phyloP scores from a whole-genome alignment of 1,140 invertebrate genomes.

The Limonius californicus region DNA sequence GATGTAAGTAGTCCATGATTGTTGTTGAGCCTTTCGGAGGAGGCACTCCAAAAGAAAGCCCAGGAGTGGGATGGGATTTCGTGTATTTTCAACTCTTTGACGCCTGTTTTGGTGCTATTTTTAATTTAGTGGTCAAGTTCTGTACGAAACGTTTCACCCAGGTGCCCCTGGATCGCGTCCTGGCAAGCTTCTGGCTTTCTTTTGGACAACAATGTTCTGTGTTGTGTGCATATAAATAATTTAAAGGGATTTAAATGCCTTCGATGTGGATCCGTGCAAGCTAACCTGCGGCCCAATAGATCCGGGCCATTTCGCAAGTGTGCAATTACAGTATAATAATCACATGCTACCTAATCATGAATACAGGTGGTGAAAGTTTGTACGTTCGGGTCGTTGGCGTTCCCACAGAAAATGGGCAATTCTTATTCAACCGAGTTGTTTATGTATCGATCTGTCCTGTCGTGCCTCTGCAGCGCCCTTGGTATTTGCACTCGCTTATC shows the following conservation, averaged over 20 bases:
- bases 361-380: constrained; percentile 7
- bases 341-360: constrained; percentile 3
- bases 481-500: no score
- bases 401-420: neutral
- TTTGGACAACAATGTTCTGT: neutral
- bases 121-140: constrained; percentile 6
- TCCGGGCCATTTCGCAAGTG: constrained; percentile 3
- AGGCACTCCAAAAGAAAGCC: neutral
- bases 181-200: constrained; percentile 1
- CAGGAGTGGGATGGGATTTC: neutral
- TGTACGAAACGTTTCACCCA: neutral
- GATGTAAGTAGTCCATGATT: neutral
- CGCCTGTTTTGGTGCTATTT: neutral
- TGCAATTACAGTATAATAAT: constrained; percentile 1
- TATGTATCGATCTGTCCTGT: neutral
- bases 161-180: neutral
- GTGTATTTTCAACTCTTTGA: neutral
- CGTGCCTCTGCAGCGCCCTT: no score
- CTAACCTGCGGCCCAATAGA: neutral
- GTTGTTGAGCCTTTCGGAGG: neutral
- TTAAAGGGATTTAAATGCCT: neutral
- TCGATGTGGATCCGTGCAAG: neutral
- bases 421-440: neutral
- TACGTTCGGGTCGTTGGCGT: neutral
- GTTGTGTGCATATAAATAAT: neutral